Evolutionary conservation across 1,140 invertebrate species (phyloP).

Genomic region (Reticulitermes speratus): DNA sequence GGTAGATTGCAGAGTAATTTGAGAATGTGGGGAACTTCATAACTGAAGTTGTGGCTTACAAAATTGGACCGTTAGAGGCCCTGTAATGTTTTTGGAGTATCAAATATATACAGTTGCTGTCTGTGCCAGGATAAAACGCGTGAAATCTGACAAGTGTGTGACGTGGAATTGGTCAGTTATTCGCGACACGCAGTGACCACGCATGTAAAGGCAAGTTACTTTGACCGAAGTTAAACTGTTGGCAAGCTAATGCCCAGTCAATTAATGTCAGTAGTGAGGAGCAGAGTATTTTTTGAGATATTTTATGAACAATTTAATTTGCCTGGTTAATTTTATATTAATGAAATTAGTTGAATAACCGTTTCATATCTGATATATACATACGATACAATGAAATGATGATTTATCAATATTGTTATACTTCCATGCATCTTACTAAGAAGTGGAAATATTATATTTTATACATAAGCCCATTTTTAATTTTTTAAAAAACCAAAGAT

Average conservation of each 20-base stretch:
- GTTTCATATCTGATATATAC: neutral
- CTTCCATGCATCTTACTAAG: neutral
- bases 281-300: neutral
- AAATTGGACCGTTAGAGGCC: neutral
- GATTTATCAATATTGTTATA: neutral
- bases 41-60: neutral
- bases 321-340: neutral
- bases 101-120: neutral
- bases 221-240: neutral
- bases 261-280: neutral
- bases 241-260: neutral
- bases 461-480: neutral
- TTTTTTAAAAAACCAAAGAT: neutral
- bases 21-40: neutral
- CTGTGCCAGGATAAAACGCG: neutral
- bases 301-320: neutral
- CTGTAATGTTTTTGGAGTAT: neutral
- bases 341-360: neutral
- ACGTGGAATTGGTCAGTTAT: neutral
- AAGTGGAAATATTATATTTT: neutral
- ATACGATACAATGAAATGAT: neutral
- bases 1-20: neutral
- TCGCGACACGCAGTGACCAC: neutral
- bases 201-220: neutral
- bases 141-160: neutral